Evolutionary conservation across 2,888 invertebrate species (phyloP), one percentile per base, ranked within the genome.

Genomic region (Synanthedon myopaeformis): DNA sequence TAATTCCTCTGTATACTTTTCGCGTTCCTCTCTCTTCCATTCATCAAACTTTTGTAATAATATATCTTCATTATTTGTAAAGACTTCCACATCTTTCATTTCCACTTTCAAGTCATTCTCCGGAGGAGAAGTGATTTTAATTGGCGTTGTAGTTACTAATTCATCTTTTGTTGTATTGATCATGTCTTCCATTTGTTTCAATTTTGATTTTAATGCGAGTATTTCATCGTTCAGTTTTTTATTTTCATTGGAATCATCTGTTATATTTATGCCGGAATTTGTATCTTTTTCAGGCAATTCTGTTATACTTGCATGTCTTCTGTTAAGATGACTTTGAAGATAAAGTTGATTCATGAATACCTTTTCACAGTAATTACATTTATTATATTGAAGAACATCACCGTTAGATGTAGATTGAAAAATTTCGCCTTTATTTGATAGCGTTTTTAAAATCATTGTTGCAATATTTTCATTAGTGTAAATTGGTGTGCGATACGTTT

Each of bases 301-400:
- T 45, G 63, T 55, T 11, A 70, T 54, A 56, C 75, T 72, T 4
- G 70, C 57, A 69, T 93, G 93, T 41, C 92, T 82, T 60, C 92
- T 84, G 57, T 84, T 79, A 51, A 91, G 75, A 64, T 93, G 93
- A 50, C 91, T 89, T 69, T 87, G 88, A 56, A 92, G 80, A 69
- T 91, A 92, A 55, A 90, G 85, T 64, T 91, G 89, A 57, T 91
- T 90, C 51, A 91, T 74, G 69, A 93, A 93, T 8, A 90, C 88
- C 76, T 93, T 93, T n/a, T 89, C 88, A 64, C 93, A 93, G 65
- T 89, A 87, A 45, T 75, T 81, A 64, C 93, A 93, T 83, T 91
- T 88, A 58, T 87, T 86, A 57, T 84, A 84, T 55, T 89, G 89
- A 48, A 76, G 63, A 28, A 70, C 65, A 52, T 79, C 77, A 51